Base-by-base conservation (phyloP, 2,888 invertebrate genomes). In the Caenorhabditis drosophilae region DNA sequence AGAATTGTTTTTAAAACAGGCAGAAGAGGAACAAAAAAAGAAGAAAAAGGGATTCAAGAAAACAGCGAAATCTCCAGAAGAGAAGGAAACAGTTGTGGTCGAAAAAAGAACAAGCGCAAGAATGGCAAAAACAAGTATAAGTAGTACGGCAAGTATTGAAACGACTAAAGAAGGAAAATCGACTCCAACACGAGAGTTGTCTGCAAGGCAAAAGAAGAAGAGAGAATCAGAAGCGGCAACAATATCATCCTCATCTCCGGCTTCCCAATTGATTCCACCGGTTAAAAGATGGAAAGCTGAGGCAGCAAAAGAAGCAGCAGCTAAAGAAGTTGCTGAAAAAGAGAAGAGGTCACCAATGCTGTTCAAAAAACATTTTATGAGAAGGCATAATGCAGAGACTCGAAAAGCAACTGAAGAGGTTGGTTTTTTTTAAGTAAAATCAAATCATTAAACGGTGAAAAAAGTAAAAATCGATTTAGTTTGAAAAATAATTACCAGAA, bases 261-360 rank as follows among this genome's bases (percentile, higher is more conserved):
- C 4, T 12, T 7, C 36, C n/a, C 7, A 36, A 36, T 4, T n/a
- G 12, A 36, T 23, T 4, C 42, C 42, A 23, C 42, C 42, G 23
- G 2, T 42, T 15, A 42, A 42, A 42, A 18, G 23, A 23, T 42
- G 42, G 42, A 42, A 42, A 23, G 42, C 22, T 15, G 42, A 42
- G 4, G 42, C 22, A 6, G 42, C 22, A 15, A 42, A 23, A 42
- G 42, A 42, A 23, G 22, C 42, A 15, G 23, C 42, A n/a, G 12
- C 11, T 15, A 36, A 31, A 9, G 7, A 31, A 31, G 12, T 9
- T 4, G 40, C 18, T 18, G 16, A 7, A 4, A n/a, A n/a, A n/a
- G n/a, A n/a, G n/a, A n/a, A n/a, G n/a, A n/a, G n/a, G n/a, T 7
- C 40, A n/a, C 18, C 40, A 16, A 36, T 36, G 15, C 3, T n/a